Evolutionary conservation across 2,888 invertebrate genomes (phyloP).

Genomic region (Sisyra terminalis): DNA sequence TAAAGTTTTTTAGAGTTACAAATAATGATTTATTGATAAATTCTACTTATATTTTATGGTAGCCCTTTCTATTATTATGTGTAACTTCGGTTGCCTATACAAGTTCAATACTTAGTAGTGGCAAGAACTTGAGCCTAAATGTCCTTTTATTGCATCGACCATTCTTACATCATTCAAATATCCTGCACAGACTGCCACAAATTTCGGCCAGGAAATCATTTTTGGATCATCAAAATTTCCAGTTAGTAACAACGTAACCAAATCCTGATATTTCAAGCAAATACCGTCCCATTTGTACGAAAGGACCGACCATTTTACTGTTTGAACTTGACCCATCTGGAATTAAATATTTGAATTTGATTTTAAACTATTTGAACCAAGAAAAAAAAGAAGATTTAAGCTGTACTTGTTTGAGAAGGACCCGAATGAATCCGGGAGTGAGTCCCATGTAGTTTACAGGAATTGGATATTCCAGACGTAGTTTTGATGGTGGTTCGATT

Average conservation of each 20-base stretch:
- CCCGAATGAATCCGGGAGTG: constrained; percentile 63
- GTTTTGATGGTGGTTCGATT: constrained; percentile 66
- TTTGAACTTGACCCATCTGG: constrained; percentile 22
- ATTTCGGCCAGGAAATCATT: constrained; percentile 51
- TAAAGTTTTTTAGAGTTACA: too few species aligned
- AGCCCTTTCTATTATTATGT: too few species aligned
- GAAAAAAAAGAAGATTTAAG: not conserved
- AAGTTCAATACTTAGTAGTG: too few species aligned
- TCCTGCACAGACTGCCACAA: constrained; percentile 57
- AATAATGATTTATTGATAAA: too few species aligned
- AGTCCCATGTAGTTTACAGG: constrained; percentile 53
- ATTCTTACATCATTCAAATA: constrained; percentile 40
- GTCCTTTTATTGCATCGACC: too few species aligned
- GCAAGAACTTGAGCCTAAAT: too few species aligned
- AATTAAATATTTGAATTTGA: not conserved
- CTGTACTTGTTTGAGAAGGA: constrained; percentile 58
- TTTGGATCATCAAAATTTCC: constrained; percentile 48
- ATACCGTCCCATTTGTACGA: constrained; percentile 43
- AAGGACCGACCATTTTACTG: constrained; percentile 24
- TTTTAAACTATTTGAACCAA: not conserved
- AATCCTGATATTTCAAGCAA: constrained; percentile 42
- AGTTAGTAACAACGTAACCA: constrained; percentile 50
- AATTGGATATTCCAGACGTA: constrained; percentile 55
- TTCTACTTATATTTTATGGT: too few species aligned
- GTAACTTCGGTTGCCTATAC: too few species aligned